phyloP scores from a whole-genome alignment of 2,113 vertebrate genomes.

The Agelaius phoeniceus region DNA sequence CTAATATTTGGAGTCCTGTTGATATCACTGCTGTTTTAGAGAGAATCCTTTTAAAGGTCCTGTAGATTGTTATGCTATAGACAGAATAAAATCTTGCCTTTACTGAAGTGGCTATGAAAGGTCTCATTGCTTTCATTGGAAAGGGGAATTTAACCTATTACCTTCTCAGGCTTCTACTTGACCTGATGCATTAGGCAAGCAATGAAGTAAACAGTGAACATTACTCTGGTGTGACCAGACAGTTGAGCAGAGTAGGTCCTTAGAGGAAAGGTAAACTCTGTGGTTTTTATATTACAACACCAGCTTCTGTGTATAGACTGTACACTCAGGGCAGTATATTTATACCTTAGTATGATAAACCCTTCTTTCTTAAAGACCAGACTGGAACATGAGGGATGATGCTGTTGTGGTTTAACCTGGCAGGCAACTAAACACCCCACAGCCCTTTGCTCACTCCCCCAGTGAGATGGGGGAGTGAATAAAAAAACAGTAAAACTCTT shows the following conservation, averaged over 20 bases:
- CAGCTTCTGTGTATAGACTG: background rate
- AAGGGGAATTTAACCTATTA: background rate
- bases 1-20: background rate
- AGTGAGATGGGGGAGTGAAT: background rate
- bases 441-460: fast-evolving
- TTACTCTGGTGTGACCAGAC: background rate
- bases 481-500: background rate
- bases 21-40: background rate
- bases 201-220: background rate
- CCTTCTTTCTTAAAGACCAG: constrained; percentile 12
- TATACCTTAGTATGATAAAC: constrained; percentile 4
- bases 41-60: background rate
- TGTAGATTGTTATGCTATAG: background rate
- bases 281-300: background rate
- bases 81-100: background rate
- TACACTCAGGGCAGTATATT: background rate
- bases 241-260: background rate
- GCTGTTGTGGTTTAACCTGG: background rate
- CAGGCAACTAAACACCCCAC: background rate
- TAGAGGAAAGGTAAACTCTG: constrained; percentile 18
- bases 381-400: background rate
- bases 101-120: background rate
- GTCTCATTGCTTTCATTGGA: background rate
- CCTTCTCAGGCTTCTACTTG: background rate
- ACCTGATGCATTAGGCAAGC: background rate